phyloP scores from a whole-genome alignment of 2,113 vertebrate species.

The Podiceps cristatus region DNA sequence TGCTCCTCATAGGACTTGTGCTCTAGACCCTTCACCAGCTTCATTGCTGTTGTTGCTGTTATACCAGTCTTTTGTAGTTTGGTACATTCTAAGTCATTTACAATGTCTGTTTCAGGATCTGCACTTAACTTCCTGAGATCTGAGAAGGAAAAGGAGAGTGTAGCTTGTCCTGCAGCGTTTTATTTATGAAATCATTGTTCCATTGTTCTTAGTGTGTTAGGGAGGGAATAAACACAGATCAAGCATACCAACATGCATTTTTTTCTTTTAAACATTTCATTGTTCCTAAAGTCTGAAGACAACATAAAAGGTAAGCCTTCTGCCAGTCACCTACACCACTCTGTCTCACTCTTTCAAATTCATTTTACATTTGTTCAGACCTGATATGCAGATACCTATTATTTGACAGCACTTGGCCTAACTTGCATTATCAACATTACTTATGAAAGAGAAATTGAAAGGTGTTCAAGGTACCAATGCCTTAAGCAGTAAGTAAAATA shows the following conservation, averaged over 20 bases:
- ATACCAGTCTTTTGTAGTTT: neutral
- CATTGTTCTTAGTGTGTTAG: neutral
- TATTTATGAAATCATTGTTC: neutral
- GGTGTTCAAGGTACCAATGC: neutral
- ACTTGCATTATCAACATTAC: neutral
- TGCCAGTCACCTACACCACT: neutral
- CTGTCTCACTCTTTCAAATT: neutral
- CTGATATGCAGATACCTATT: neutral
- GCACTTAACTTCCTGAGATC: neutral
- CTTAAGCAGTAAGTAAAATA: neutral
- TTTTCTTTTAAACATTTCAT: neutral
- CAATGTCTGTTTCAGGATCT: neutral
- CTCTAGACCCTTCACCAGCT: too few species aligned
- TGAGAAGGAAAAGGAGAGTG: neutral
- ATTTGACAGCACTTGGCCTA: neutral
- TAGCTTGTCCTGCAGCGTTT: neutral
- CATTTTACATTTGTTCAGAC: neutral
- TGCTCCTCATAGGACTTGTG: too few species aligned
- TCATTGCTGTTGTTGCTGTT: neutral
- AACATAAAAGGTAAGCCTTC: neutral
- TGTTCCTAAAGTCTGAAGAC: neutral
- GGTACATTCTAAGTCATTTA: neutral
- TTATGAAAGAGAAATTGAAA: neutral
- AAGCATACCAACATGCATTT: neutral
- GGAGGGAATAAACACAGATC: neutral